Evolutionary conservation across 1,140 invertebrate species (phyloP), one percentile per base, ranked within the genome.

Genomic region (Anastatus disparis): DNA sequence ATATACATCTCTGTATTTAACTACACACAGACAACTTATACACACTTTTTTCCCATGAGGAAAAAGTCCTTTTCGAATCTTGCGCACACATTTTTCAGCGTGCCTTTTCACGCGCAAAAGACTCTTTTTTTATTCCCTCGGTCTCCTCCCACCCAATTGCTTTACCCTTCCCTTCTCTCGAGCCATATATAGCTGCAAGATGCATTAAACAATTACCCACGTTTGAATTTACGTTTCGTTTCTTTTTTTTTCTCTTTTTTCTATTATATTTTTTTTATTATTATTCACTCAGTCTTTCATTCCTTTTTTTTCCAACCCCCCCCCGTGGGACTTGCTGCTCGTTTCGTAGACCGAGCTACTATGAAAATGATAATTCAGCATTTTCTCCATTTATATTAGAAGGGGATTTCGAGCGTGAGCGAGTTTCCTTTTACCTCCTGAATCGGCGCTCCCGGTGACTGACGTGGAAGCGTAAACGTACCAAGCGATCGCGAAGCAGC

Each of bases 21-120:
- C n/a, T n/a, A n/a, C n/a, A n/a, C n/a, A n/a, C n/a, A n/a, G n/a
- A n/a, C n/a, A n/a, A n/a, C n/a, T n/a, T n/a, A n/a, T n/a, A n/a
- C 50, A 46, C 15, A 63, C 48, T 29, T 69, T 53, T 65, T 53
- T 38, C 55, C 29, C 35, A 61, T n/a, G 48, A 7, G 48, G 26
- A 6, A 52, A 62, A 31, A 53, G 63, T 24, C 42, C 65, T n/a
- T 35, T 50, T 50, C 61, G 58, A 61, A 61, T 10, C n/a, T n/a
- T n/a, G 31, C 8, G 40, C 24, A 56, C 29, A 12, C 38, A 50
- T 69, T 69, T 68, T 35, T 35, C 64, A 35, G 35, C 38, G 35
- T n/a, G 22, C 22, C 68, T 55, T 70, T 70, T 63, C 24, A 56
- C 59, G 59, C 56, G 56, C 15, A 61, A n/a, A 69, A 69, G n/a